Evolutionary conservation across 2,888 invertebrate species (phyloP).

Genomic region (Diploptera punctata): DNA sequence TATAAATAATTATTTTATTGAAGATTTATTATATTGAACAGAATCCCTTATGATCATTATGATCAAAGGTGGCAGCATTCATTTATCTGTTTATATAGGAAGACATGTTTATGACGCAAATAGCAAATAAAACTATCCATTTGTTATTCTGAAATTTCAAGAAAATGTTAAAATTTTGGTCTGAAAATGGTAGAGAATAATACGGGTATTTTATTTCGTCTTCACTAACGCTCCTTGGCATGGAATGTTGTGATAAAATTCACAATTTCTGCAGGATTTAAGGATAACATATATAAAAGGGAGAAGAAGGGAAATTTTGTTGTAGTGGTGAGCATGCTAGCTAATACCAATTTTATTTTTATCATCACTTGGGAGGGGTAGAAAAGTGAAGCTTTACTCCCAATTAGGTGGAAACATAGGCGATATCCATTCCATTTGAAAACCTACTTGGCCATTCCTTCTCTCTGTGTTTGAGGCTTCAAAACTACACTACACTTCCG

Average conservation of each 20-base stretch:
- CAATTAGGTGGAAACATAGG: slow-evolving; percentile 15
- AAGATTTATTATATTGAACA: too few relatives aligned
- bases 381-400: slow-evolving; percentile 7
- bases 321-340: neutral
- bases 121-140: neutral
- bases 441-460: neutral
- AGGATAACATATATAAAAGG: slow-evolving; percentile 7
- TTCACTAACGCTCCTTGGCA: neutral
- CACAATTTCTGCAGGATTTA: neutral
- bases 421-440: slow-evolving; percentile 8
- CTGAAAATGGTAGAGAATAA: neutral
- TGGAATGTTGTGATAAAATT: neutral
- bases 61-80: too few relatives aligned
- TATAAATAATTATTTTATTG: too few relatives aligned
- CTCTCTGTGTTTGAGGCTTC: neutral
- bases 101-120: slow-evolving; percentile 2
- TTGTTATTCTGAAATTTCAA: too few relatives aligned
- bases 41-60: too few relatives aligned
- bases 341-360: slow-evolving; percentile 20
- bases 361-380: neutral
- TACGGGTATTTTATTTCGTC: neutral
- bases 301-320: neutral
- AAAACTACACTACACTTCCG: slow-evolving; percentile 10
- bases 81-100: too few relatives aligned
- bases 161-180: neutral